Percentiles rank a stretch among this genome's conserved stretches.
phyloP scores from a whole-genome alignment of 2,113 vertebrate species.

The Coracopsis vasa region DNA sequence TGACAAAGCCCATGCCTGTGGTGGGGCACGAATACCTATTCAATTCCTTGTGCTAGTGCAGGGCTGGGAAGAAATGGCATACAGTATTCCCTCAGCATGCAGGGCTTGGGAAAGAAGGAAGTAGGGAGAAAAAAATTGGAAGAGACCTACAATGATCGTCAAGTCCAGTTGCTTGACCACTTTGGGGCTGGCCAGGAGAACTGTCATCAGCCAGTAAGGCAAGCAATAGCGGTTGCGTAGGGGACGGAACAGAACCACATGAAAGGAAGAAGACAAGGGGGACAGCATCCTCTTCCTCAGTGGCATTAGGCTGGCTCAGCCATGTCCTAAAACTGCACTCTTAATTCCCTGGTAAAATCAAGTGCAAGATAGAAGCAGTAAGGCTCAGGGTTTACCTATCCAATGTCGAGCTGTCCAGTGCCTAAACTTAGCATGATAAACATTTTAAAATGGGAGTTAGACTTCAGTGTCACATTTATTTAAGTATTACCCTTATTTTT shows the following conservation, averaged over 20 bases:
- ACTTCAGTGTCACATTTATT: neutral
- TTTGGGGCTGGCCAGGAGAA: neutral
- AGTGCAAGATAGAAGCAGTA: neutral
- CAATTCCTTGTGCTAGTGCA: no score
- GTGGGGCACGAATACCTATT: no score
- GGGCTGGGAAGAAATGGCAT: no score
- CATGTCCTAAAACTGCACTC: neutral
- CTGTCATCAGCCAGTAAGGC: neutral
- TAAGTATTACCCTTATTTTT: neutral
- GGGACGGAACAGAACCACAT: neutral
- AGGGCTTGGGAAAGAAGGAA: no score
- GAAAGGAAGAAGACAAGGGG: neutral
- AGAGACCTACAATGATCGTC: no score
- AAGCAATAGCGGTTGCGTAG: neutral
- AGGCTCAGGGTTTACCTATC: neutral
- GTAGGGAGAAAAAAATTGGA: no score
- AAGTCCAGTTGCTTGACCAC: no score
- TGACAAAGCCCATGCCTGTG: no score
- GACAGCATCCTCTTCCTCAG: fast-evolving
- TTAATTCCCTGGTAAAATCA: neutral
- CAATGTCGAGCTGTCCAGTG: neutral
- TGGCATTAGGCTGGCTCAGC: neutral
- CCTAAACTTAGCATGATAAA: neutral
- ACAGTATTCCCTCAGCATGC: no score
- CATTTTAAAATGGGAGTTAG: neutral